Base-by-base conservation (phyloP, 2,888 invertebrate genomes). In the Hydroisotoma schaefferi region DNA sequence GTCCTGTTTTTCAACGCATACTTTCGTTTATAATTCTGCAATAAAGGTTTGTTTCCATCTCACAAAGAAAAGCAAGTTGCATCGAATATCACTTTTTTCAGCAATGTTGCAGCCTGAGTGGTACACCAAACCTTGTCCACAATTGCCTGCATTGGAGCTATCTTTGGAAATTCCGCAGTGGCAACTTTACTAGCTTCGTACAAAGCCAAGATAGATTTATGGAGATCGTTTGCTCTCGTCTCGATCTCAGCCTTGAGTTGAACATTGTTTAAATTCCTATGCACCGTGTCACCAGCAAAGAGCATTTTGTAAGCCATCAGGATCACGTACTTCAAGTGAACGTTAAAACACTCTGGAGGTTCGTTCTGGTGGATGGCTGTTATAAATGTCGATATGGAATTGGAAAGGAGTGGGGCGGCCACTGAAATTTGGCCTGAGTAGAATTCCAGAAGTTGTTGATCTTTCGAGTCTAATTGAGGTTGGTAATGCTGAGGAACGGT, bases 301-400 rank as follows among this genome's bases (percentile, higher is more conserved):
- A 97, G 91, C 74, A 97, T 82, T 76, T 94, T 87, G 76, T 95
- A 94, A 26, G 94, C 94, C 76, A 90, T 90, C 51, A 97, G 82
- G 33, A 95, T 90, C 10, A 97, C 93, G 77, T 93, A 49, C 77
- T 95, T 95, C 55, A 92, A 90, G 76, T 94, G 90, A 15, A 92
- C 91, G 54, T 95, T 86, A 77, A 94, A 94, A 53, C 79, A 87
- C 78, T 91, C 90, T 0, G 97, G 95, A 38, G 94, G 93, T 76
- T 94, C 91, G 74, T 93, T 94, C 77, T 88, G 88, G 74, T 93
- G 92, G 40, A 97, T 89, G 4, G 92, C 90, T 73, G 88, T 84
- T 48, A 95, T 82, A 79, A 97, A 95, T 0, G 91, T 90, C 74
- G 94, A 94, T 58, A 95, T 92, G 18, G 94, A 90, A 70, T 89